Evolutionary conservation across 2,797 vertebrate genomes (phyloP).

Genomic region (Cuniculus paca): DNA sequence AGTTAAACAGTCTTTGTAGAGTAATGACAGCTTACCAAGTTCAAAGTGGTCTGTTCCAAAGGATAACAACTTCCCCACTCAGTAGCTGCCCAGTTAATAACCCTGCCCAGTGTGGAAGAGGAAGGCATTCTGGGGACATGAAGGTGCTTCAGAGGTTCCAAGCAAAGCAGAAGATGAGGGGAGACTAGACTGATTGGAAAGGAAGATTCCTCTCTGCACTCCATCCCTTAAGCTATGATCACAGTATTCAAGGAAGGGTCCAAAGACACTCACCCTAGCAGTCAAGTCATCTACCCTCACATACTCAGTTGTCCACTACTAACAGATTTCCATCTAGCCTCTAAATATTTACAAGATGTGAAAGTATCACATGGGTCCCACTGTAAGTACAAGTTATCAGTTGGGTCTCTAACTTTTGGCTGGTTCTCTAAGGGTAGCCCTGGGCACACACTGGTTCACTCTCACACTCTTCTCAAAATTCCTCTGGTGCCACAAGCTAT

Average conservation of each 20-base stretch:
- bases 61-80: neutral
- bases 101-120: neutral
- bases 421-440: neutral
- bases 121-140: neutral
- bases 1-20: conserved; percentile 27
- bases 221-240: neutral
- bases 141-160: neutral
- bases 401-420: neutral
- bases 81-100: neutral
- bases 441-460: neutral
- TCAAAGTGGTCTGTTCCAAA: neutral
- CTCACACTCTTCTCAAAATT: neutral
- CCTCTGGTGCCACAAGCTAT: neutral
- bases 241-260: neutral
- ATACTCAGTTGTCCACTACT: neutral
- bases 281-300: neutral
- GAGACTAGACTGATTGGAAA: conserved; percentile 11
- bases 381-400: neutral
- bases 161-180: neutral
- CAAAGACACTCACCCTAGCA: neutral
- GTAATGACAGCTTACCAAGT: neutral
- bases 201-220: neutral
- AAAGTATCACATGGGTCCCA: neutral
- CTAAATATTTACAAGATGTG: neutral
- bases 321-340: neutral